Percentiles rank a stretch among this genome's conserved stretches.
Conservation (phyloP, 1,140 invertebrate species). For the Atta texana region DNA sequence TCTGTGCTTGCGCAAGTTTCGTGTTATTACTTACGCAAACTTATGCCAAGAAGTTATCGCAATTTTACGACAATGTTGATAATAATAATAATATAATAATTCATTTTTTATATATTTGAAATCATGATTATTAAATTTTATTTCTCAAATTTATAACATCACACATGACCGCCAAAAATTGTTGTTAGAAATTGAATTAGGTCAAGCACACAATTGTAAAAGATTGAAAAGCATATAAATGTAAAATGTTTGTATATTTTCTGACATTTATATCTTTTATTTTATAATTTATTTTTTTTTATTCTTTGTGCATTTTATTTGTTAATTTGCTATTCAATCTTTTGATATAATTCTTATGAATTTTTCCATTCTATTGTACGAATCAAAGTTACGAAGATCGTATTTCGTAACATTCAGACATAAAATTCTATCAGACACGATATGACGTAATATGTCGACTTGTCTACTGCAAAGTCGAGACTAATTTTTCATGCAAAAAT, state of each 20-base stretch:
- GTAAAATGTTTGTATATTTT: neutral
- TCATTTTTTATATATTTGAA: neutral
- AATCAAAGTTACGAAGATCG: neutral
- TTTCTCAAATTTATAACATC: neutral
- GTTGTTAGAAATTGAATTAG: neutral
- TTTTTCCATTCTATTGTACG: neutral
- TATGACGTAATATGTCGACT: constrained; percentile 3
- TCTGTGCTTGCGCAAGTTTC: neutral
- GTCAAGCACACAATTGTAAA: neutral
- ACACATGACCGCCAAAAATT: neutral
- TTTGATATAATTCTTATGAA: neutral
- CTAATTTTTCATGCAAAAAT: neutral
- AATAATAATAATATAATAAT: neutral
- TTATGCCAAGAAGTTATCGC: neutral
- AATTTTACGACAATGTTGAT: neutral
- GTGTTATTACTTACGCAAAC: neutral
- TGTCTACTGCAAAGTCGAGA: neutral
- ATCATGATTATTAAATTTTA: neutral
- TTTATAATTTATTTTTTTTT: constrained; percentile 5
- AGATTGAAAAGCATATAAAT: neutral
- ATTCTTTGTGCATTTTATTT: neutral
- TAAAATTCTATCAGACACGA: neutral
- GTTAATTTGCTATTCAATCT: neutral
- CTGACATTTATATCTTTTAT: neutral
- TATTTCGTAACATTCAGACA: neutral